phyloP scores from a whole-genome alignment of 2,888 invertebrate species.

The Cotesia congregata region DNA sequence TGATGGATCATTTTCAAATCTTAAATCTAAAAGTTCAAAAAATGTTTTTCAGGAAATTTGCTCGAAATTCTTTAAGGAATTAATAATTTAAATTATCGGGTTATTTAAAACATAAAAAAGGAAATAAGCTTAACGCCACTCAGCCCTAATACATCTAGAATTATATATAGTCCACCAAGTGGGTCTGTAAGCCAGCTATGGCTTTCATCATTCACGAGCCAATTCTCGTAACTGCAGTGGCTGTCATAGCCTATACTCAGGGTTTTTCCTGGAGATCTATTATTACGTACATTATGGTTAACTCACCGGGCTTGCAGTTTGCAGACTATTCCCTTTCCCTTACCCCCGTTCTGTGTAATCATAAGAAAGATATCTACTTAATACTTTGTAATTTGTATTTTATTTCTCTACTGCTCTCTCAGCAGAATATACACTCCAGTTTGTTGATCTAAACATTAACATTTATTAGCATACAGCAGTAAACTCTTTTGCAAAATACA shows the following conservation, averaged over 20 bases:
- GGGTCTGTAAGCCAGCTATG: constrained; percentile 5
- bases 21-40: too few relatives aligned
- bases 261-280: constrained; percentile 49
- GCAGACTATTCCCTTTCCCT: constrained; percentile 25
- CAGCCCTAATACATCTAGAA: constrained; percentile 18
- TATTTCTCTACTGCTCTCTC: not conserved
- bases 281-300: constrained; percentile 43
- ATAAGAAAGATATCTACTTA: constrained; percentile 10
- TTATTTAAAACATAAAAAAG: too few relatives aligned
- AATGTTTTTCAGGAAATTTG: too few relatives aligned
- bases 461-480: not conserved
- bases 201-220: constrained; percentile 35
- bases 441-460: not conserved
- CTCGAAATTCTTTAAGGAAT: too few relatives aligned
- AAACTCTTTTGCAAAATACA: too few relatives aligned
- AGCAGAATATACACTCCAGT: not conserved
- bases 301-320: constrained; percentile 42
- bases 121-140: not conserved
- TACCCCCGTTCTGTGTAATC: not conserved
- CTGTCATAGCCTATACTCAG: constrained; percentile 25
- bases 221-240: constrained; percentile 38
- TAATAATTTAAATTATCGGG: too few relatives aligned
- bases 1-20: too few relatives aligned
- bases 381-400: not conserved
- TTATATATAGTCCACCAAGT: constrained; percentile 39